phyloP scores from a whole-genome alignment of 2,113 vertebrate species.

The Platanista minor region DNA sequence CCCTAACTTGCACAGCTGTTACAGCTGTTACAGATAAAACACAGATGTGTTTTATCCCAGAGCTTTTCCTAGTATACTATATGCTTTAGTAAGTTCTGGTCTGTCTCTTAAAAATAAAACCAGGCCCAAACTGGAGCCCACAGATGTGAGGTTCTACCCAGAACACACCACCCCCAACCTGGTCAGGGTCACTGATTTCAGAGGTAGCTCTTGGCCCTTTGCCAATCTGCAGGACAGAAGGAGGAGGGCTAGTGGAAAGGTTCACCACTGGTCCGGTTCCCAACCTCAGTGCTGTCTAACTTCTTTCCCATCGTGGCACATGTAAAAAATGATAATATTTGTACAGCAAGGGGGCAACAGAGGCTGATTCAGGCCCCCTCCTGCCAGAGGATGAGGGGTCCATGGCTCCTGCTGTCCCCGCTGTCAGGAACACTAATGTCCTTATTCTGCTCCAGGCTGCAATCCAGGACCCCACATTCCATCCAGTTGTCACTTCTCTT shows the following conservation, averaged over 20 bases:
- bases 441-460: neutral
- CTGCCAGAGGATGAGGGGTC: neutral
- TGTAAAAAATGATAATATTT: neutral
- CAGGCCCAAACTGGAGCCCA: neutral
- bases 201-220: neutral
- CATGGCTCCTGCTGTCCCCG: neutral
- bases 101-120: neutral
- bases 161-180: neutral
- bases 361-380: neutral
- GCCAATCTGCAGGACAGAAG: neutral
- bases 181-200: neutral
- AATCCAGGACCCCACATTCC: neutral
- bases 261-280: neutral
- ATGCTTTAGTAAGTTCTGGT: neutral
- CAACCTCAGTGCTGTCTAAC: neutral
- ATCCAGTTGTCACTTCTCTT: neutral
- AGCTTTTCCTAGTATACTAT: neutral
- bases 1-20: neutral
- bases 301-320: neutral
- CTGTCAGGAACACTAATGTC: neutral
- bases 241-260: neutral
- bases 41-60: neutral
- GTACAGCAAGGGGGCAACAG: neutral
- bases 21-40: no score
- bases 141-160: neutral